Conservation (phyloP, 2,113 vertebrate genomes). For the Pygoscelis adeliae region DNA sequence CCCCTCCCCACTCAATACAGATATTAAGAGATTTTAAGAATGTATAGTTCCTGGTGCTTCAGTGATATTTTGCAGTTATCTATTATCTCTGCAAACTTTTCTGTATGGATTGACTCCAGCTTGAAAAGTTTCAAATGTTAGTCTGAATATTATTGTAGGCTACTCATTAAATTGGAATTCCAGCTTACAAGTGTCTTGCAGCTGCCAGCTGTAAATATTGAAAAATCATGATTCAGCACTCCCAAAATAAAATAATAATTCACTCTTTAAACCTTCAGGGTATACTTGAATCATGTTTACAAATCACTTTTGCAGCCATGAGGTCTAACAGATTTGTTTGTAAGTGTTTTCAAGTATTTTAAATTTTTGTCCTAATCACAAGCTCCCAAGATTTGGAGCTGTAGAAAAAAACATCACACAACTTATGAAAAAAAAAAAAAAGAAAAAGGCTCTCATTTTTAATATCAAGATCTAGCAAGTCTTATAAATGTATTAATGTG, state of each 20-base stretch:
- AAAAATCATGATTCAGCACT: constrained; percentile 19
- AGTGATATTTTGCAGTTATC: not conserved
- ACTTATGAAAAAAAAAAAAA: not conserved
- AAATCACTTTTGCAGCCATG: not conserved
- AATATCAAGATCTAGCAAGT: not conserved
- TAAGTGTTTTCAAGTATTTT: not conserved
- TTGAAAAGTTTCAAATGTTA: not conserved
- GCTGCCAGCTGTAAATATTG: not conserved
- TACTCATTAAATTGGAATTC: not conserved
- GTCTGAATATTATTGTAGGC: not conserved
- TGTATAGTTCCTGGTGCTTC: not conserved
- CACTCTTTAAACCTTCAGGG: not conserved
- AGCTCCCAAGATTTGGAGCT: not conserved
- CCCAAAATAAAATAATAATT: constrained; percentile 14
- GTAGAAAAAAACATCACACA: not conserved
- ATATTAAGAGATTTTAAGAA: not conserved
- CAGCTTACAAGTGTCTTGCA: not conserved
- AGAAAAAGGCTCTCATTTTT: not conserved
- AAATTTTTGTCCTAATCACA: not conserved
- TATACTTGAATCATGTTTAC: not conserved
- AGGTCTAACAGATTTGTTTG: not conserved
- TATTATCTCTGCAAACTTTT: not conserved
- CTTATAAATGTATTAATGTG: not conserved
- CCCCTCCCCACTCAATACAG: accelerated
- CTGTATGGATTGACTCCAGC: not conserved